These are phyloP conservation scores for Turritopsis dohrnii DNA, from an alignment of 30 jellyfish, hydroid and myxozoan species.

Conservation along the genomic window DNA sequence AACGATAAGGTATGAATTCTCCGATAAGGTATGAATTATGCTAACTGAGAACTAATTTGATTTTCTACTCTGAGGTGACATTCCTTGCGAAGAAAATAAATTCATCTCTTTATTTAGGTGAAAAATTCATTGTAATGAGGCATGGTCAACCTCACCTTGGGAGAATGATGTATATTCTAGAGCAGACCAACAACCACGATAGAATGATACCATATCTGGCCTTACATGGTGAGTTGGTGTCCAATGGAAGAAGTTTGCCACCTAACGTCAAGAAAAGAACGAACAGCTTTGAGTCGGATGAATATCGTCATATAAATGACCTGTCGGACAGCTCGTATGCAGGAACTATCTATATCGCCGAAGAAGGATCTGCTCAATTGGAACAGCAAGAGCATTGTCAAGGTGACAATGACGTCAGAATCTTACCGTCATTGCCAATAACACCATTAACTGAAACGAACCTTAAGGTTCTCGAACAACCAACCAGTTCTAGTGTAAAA, in stretches of 20 bases:
- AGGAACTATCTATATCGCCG: background rate
- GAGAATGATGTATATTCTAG: background rate
- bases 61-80: too few relatives aligned
- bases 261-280: background rate
- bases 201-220: background rate
- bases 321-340: background rate
- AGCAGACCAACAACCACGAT: background rate
- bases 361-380: background rate
- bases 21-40: too few relatives aligned
- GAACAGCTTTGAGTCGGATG: background rate
- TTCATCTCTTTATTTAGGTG: background rate
- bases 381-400: background rate
- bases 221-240: background rate
- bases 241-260: too few relatives aligned
- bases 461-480: background rate
- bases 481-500: background rate
- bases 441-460: background rate
- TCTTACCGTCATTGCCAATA: background rate
- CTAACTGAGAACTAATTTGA: too few relatives aligned
- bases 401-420: background rate
- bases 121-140: background rate
- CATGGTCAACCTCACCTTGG: background rate
- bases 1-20: too few relatives aligned
- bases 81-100: too few relatives aligned
- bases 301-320: background rate